phyloP scores from a whole-genome alignment of 2,888 invertebrate species.

The Oscheius onirici region DNA sequence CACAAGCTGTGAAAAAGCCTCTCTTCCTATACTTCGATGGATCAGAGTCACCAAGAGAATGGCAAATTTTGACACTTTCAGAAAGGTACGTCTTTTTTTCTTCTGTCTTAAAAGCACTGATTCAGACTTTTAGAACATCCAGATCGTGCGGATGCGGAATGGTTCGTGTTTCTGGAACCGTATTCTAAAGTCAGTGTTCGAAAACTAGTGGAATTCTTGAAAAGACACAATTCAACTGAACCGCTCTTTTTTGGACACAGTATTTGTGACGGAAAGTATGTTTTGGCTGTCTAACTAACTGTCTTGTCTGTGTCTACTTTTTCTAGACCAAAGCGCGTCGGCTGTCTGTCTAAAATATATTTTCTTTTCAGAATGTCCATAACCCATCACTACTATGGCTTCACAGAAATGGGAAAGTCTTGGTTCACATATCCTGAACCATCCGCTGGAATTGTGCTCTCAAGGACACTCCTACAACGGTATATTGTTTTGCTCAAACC shows the following conservation, averaged over 20 bases:
- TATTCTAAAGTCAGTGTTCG: constrained; percentile 23
- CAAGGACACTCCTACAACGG: background rate
- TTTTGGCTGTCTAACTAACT: background rate
- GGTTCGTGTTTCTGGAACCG: constrained; percentile 33
- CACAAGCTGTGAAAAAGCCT: background rate
- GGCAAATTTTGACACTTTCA: constrained; percentile 1
- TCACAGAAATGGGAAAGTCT: no score
- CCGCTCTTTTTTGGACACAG: constrained; percentile 48
- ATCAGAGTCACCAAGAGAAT: background rate
- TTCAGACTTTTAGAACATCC: constrained; percentile 1
- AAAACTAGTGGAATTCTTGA: constrained; percentile 12
- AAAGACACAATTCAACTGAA: background rate
- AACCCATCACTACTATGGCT: no score
- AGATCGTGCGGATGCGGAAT: constrained; percentile 4
- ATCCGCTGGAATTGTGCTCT: background rate
- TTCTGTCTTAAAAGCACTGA: no score
- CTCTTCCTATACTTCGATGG: background rate
- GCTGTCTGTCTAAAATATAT: no score
- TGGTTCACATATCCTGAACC: background rate
- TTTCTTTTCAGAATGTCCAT: background rate
- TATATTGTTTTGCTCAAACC: background rate
- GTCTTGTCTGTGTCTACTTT: no score
- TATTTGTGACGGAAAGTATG: constrained; percentile 72
- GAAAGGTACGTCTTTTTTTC: constrained; percentile 3
- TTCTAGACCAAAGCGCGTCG: background rate